Conservation (phyloP, 1,140 invertebrate genomes). For the Polypedilum pembai region DNA sequence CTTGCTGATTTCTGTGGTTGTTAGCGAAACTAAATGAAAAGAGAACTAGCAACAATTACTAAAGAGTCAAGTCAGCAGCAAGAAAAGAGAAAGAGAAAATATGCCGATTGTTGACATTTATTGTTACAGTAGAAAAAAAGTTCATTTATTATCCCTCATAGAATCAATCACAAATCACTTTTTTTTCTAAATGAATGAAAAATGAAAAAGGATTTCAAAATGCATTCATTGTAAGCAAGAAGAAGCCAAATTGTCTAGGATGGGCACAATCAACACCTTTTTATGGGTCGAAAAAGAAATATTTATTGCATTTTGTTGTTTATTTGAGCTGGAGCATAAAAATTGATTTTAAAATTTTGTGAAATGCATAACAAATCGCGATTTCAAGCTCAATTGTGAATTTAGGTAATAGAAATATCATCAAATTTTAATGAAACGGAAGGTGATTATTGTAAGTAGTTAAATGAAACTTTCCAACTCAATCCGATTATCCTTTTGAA, state of each 20-base stretch:
- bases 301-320: background rate
- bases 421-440: background rate
- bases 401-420: slow-evolving; percentile 21
- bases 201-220: too few relatives aligned
- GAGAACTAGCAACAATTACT: background rate
- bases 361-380: background rate
- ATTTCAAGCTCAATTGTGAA: slow-evolving; percentile 12
- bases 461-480: background rate
- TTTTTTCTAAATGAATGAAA: too few relatives aligned
- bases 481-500: slow-evolving; percentile 2
- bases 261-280: background rate
- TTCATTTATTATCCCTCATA: slow-evolving; percentile 21
- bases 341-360: slow-evolving; percentile 2
- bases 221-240: background rate
- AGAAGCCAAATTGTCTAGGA: slow-evolving; percentile 12
- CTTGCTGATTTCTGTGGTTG: background rate
- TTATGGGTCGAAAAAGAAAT: background rate
- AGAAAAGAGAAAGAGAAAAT: background rate
- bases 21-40: background rate
- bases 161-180: background rate
- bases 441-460: background rate
- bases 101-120: slow-evolving; percentile 11
- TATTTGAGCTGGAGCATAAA: background rate
- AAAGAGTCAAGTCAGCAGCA: background rate
- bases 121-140: background rate